Conservation (phyloP, 2,888 invertebrate species). For the Campopleginae sp. region DNA sequence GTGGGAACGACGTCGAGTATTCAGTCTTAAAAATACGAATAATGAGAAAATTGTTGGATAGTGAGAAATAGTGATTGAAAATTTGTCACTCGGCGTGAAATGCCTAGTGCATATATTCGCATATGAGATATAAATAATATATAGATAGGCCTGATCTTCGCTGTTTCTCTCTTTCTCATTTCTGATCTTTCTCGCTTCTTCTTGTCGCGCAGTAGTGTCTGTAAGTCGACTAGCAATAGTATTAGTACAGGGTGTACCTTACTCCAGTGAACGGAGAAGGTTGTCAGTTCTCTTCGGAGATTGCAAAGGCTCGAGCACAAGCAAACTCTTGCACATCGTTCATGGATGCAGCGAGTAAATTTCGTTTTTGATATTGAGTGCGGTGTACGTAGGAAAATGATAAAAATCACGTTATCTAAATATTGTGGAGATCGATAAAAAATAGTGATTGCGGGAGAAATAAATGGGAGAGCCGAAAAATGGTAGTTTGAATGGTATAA, state of each 20-base stretch:
- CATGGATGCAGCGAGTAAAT: slow-evolving; percentile 16
- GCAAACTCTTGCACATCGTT: slow-evolving; percentile 70
- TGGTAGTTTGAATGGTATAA: not conserved
- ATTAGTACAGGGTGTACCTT: slow-evolving; percentile 77
- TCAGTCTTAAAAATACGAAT: not conserved
- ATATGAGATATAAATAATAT: slow-evolving; percentile 41
- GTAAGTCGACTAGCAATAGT: slow-evolving; percentile 69
- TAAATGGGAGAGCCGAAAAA: not conserved
- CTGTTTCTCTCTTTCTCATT: slow-evolving; percentile 40
- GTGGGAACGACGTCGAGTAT: not conserved
- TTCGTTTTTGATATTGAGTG: slow-evolving; percentile 14
- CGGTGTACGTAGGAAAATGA: not conserved
- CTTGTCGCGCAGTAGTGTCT: slow-evolving; percentile 69
- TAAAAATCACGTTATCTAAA: not conserved
- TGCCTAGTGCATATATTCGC: not conserved
- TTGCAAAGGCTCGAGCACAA: slow-evolving; percentile 76
- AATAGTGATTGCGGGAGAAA: not conserved
- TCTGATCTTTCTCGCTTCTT: slow-evolving; percentile 41
- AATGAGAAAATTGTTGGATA: not conserved
- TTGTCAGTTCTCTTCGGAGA: slow-evolving; percentile 79
- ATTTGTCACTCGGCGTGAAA: not conserved
- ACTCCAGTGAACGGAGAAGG: slow-evolving; percentile 79
- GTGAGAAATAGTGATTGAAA: not conserved
- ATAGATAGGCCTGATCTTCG: slow-evolving; percentile 40
- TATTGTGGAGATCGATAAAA: not conserved